Conservation (phyloP, 2,113 vertebrate species). For the Corythornis cristatus region DNA sequence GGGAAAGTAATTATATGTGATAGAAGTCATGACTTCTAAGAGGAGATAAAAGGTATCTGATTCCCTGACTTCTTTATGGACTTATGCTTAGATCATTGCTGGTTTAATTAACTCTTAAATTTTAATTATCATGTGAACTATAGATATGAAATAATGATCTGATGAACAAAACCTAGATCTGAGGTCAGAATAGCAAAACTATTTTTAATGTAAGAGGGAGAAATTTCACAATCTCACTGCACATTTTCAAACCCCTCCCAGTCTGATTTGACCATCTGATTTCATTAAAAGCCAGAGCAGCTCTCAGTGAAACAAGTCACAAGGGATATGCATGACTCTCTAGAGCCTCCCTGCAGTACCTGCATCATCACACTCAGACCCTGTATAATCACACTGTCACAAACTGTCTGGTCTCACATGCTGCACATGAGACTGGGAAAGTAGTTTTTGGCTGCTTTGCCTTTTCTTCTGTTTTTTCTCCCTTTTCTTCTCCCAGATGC, state of each 20-base stretch:
- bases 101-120: constrained; percentile 43
- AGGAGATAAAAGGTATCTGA: background rate
- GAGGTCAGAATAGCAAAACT: background rate
- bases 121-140: constrained; percentile 38
- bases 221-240: background rate
- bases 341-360: background rate
- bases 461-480: background rate
- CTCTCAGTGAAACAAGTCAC: background rate
- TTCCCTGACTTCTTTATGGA: background rate
- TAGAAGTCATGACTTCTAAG: constrained; percentile 46
- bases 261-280: background rate
- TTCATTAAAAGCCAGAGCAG: background rate
- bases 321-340: background rate
- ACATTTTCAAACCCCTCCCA: background rate
- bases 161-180: constrained; percentile 29
- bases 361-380: background rate
- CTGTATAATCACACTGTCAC: background rate
- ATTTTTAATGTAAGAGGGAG: background rate
- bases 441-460: background rate
- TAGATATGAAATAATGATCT: constrained; percentile 1
- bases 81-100: constrained; percentile 6
- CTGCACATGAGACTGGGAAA: background rate
- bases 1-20: constrained; percentile 35
- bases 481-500: background rate
- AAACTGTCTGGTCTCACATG: background rate